Evolutionary conservation across 2,888 invertebrate species (phyloP).

Genomic region (Julus scanicus): DNA sequence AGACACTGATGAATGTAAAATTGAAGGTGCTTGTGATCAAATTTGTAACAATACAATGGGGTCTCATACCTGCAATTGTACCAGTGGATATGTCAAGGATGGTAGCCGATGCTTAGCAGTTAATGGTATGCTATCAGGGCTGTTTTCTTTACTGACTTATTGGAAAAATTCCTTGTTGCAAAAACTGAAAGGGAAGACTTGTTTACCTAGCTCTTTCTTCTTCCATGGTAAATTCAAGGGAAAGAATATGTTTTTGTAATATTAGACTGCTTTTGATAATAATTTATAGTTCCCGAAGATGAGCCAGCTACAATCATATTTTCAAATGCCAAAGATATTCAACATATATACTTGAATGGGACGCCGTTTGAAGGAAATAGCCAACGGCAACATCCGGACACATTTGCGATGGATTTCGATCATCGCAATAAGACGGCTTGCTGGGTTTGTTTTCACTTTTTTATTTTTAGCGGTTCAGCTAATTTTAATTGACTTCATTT

Average conservation of each 20-base stretch:
- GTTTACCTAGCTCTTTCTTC: no score
- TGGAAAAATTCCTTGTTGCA: not conserved
- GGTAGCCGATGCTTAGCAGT: slow-evolving; percentile 74
- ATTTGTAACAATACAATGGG: slow-evolving; percentile 76
- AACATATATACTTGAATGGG: slow-evolving; percentile 73
- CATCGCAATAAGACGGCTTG: slow-evolving; percentile 76
- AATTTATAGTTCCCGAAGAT: slow-evolving; percentile 72
- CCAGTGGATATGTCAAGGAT: slow-evolving; percentile 74
- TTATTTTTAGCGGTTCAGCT: not conserved
- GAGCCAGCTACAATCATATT: slow-evolving; percentile 76
- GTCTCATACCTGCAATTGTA: slow-evolving; percentile 79
- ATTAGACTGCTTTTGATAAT: slow-evolving; percentile 49
- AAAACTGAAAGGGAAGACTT: not conserved
- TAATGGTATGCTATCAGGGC: slow-evolving; percentile 72
- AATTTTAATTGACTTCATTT: not conserved
- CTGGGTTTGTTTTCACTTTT: slow-evolving; percentile 71
- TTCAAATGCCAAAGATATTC: slow-evolving; percentile 75
- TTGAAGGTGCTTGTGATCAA: slow-evolving; percentile 80
- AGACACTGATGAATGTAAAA: slow-evolving; percentile 83
- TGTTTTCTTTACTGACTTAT: not conserved
- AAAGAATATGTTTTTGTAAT: not conserved
- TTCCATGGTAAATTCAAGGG: no score
- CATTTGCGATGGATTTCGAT: slow-evolving; percentile 72
- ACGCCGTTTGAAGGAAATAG: slow-evolving; percentile 64
- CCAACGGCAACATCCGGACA: slow-evolving; percentile 64